Conservation (phyloP, 2,888 invertebrate genomes). For the Heteromyza rotundicornis region DNA sequence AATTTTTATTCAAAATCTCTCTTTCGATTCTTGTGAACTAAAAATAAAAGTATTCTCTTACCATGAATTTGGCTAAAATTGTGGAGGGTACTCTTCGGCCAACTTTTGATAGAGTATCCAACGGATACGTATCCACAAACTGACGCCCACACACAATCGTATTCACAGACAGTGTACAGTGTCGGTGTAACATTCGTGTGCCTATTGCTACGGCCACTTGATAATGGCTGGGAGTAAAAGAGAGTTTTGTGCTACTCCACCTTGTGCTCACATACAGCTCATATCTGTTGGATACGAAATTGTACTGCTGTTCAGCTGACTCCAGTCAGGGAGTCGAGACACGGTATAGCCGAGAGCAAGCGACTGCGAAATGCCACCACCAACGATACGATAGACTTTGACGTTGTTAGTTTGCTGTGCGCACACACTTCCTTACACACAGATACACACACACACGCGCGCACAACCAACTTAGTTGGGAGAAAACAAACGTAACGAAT, state of each 20-base stretch:
- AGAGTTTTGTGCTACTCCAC: neutral
- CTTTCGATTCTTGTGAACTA: too few species aligned
- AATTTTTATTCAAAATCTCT: neutral
- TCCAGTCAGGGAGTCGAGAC: neutral
- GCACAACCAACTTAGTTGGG: slow-evolving; percentile 3
- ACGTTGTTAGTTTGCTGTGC: too few species aligned
- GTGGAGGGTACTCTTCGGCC: too few species aligned
- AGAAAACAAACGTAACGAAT: slow-evolving; percentile 13
- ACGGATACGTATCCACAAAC: neutral
- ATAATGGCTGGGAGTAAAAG: too few species aligned
- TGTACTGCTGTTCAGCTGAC: neutral
- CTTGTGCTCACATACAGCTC: neutral
- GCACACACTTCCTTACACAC: slow-evolving; percentile 6
- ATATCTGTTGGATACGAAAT: slow-evolving; percentile 1
- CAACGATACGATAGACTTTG: neutral
- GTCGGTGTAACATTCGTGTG: too few species aligned
- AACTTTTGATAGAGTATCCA: neutral
- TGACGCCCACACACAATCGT: neutral
- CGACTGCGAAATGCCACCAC: slow-evolving; percentile 1
- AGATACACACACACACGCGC: slow-evolving; percentile 10
- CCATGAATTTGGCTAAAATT: too few species aligned
- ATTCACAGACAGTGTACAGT: slow-evolving; percentile 7
- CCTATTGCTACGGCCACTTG: neutral
- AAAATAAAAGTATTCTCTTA: too few species aligned
- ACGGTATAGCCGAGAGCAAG: too few species aligned